A percentile compares a stretch with the other conserved stretches of the same genome.
Evolutionary conservation across 2,113 vertebrate genomes (phyloP).

Genomic region (Cercopithecus mona): DNA sequence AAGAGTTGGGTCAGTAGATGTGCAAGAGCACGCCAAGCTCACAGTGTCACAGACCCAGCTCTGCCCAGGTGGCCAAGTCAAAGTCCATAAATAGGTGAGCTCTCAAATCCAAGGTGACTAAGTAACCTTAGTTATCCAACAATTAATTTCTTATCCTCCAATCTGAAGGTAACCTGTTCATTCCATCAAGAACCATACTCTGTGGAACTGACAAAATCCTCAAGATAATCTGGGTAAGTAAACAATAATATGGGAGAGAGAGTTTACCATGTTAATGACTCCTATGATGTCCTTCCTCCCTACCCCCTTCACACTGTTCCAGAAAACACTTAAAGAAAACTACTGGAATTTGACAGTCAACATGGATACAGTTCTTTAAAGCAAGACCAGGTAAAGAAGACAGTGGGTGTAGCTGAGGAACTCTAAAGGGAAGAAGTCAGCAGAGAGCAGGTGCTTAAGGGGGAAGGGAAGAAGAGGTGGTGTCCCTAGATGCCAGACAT

Average conservation of each 20-base stretch:
- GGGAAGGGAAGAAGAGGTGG: too few species aligned
- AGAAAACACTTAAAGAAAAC: neutral
- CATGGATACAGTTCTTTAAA: neutral
- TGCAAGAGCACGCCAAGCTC: neutral
- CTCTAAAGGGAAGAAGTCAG: neutral
- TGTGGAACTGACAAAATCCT: neutral
- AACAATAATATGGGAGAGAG: neutral
- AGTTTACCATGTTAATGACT: neutral
- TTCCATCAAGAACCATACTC: neutral
- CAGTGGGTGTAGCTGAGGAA: neutral
- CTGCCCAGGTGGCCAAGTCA: rapidly evolving
- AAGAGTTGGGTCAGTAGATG: slow-evolving; percentile 49
- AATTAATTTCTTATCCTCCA: neutral
- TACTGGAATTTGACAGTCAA: neutral
- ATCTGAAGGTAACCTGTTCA: neutral
- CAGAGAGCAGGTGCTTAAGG: neutral
- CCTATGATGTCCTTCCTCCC: rapidly evolving
- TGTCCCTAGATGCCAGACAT: neutral
- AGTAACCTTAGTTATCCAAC: too few species aligned
- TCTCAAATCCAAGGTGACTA: neutral
- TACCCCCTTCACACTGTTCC: neutral
- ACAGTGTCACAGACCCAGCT: rapidly evolving
- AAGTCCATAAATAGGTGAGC: neutral
- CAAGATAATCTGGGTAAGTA: too few species aligned
- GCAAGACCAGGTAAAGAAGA: neutral